Evolutionary conservation across 2,888 invertebrate species (phyloP).

Genomic region (Euzetes globulus): DNA sequence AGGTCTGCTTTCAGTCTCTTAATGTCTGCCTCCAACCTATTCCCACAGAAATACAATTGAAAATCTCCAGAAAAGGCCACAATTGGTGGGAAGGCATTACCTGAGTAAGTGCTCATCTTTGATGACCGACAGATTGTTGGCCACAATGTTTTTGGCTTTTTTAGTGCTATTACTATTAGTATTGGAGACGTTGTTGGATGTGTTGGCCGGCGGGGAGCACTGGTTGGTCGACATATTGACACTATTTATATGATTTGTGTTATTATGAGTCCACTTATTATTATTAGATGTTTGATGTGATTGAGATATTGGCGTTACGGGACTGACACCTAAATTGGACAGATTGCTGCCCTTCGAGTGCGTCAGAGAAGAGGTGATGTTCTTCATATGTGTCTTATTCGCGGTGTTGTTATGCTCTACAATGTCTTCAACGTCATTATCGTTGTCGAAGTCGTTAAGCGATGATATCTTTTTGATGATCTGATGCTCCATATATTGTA

Average conservation of each 20-base stretch:
- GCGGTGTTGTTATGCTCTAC: slow-evolving; percentile 15
- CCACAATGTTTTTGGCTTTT: slow-evolving; percentile 46
- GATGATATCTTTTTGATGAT: slow-evolving; percentile 42
- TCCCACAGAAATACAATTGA: neutral
- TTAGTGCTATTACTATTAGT: neutral
- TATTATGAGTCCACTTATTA: slow-evolving; percentile 24
- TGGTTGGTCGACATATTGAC: neutral
- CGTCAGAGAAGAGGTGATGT: neutral
- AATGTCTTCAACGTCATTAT: slow-evolving; percentile 45
- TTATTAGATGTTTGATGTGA: slow-evolving; percentile 4
- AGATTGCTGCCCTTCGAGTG: neutral
- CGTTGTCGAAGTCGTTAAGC: slow-evolving; percentile 52
- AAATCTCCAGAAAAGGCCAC: neutral
- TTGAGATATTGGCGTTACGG: slow-evolving; percentile 4
- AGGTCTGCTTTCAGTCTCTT: slow-evolving; percentile 66
- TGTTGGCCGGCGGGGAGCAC: neutral
- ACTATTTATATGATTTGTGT: slow-evolving; percentile 10
- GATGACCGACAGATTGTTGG: slow-evolving; percentile 44
- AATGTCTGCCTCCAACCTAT: slow-evolving; percentile 63
- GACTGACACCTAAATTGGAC: neutral
- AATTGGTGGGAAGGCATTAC: neutral
- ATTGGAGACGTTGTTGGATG: slow-evolving; percentile 4
- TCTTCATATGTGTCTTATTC: slow-evolving; percentile 31
- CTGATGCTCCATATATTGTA: slow-evolving; percentile 50
- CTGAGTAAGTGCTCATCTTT: slow-evolving; percentile 45